These are phyloP conservation scores for Macquaria australasica DNA, from an alignment of 2,113 vertebrate species.

Conservation along the genomic window DNA sequence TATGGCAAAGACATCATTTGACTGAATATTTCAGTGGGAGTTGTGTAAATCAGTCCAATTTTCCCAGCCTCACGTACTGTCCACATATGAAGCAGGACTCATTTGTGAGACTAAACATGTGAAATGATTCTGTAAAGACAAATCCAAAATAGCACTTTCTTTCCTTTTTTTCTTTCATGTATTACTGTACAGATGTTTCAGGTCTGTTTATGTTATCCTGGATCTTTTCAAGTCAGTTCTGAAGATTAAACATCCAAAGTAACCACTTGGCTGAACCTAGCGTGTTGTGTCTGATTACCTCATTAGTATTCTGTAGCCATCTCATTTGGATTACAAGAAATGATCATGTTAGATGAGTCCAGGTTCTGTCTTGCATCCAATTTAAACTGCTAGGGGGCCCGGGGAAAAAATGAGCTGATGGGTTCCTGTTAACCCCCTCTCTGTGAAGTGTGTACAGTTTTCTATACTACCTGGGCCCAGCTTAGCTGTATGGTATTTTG, in stretches of 20 bases:
- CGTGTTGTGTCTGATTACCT: background rate
- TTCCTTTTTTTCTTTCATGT: background rate
- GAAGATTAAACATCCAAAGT: background rate
- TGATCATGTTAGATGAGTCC: background rate
- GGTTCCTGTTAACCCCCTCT: background rate
- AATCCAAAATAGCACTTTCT: background rate
- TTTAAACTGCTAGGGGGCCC: background rate
- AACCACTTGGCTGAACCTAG: background rate
- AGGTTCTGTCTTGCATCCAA: background rate
- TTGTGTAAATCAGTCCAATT: slow-evolving; percentile 37
- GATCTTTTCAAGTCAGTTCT: background rate
- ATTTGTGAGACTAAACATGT: slow-evolving; percentile 22
- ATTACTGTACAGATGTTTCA: background rate
- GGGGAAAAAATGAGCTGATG: no score
- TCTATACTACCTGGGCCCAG: background rate
- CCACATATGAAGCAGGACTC: slow-evolving; percentile 27
- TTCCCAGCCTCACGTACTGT: slow-evolving; percentile 18
- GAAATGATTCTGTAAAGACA: background rate
- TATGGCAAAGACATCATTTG: slow-evolving; percentile 49
- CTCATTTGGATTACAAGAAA: slow-evolving; percentile 1
- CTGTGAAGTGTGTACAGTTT: background rate
- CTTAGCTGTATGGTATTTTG: background rate
- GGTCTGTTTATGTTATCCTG: background rate
- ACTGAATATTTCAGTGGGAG: slow-evolving; percentile 41
- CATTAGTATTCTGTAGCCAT: background rate